These are phyloP conservation scores for Enteromius mattozi DNA, from an alignment of 2,797 vertebrate genomes.

Conservation along the genomic window DNA sequence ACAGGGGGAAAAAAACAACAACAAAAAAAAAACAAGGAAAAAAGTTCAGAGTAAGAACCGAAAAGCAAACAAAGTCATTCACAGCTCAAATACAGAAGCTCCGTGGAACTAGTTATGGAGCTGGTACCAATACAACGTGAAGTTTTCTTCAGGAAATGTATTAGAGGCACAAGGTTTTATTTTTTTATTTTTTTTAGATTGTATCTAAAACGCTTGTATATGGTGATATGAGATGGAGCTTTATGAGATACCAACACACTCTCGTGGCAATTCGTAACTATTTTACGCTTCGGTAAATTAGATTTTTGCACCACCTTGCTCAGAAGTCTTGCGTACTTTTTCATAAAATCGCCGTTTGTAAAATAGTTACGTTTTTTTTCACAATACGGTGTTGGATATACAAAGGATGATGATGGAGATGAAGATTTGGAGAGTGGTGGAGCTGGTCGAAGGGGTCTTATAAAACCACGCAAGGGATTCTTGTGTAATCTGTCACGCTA, in stretches of 20 bases:
- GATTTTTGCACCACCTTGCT: not conserved
- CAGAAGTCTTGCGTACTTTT: not conserved
- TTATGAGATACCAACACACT: not conserved
- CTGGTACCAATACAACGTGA: conserved; percentile 79
- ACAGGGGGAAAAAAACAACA: not conserved
- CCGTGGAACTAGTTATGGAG: conserved; percentile 88
- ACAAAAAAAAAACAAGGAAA: conserved; percentile 8
- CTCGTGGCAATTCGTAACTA: not conserved
- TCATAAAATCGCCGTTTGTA: not conserved
- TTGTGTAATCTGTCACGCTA: conserved; percentile 29
- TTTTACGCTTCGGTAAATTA: not conserved
- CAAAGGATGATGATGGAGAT: conserved; percentile 37
- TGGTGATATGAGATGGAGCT: conserved; percentile 1
- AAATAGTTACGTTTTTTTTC: not conserved
- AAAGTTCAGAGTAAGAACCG: conserved; percentile 17
- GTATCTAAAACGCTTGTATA: conserved; percentile 24
- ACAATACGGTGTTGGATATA: not conserved
- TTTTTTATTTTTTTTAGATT: conserved; percentile 57
- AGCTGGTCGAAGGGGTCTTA: conserved; percentile 21
- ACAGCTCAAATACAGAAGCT: conserved; percentile 77
- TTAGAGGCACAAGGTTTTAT: conserved; percentile 83
- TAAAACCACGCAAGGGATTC: conserved; percentile 24
- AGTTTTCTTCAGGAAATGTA: conserved; percentile 89
- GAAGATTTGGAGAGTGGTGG: conserved; percentile 16
- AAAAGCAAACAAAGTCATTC: conserved; percentile 42